Evolutionary conservation across 1,140 invertebrate species (phyloP).

Genomic region (Philaenus spumarius): DNA sequence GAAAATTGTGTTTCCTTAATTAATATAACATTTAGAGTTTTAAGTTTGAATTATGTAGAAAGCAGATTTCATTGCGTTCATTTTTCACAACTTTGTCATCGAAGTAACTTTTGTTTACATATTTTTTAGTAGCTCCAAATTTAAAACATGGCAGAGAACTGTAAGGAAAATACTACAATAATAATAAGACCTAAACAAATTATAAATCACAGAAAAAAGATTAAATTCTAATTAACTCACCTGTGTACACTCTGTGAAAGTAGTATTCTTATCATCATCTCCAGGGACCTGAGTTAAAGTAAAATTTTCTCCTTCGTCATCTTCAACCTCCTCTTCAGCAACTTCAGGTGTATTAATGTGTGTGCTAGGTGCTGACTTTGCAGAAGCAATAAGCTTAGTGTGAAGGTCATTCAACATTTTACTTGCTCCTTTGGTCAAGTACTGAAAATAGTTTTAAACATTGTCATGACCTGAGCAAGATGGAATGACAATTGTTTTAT

Average conservation of each 20-base stretch:
- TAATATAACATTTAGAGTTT: too few species aligned
- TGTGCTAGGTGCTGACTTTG: constrained; percentile 18
- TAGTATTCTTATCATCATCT: constrained; percentile 26
- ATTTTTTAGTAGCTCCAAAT: too few species aligned
- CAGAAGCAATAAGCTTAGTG: constrained; percentile 38
- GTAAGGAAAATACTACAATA: background rate
- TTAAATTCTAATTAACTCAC: constrained; percentile 6
- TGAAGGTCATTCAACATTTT: constrained; percentile 43
- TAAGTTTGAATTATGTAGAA: too few species aligned
- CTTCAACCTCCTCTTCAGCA: constrained; percentile 33
- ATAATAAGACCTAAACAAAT: background rate
- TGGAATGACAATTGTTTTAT: too few species aligned
- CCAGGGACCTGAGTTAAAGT: constrained; percentile 36
- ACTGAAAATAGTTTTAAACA: constrained; percentile 42
- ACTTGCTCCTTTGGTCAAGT: constrained; percentile 59
- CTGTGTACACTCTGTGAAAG: constrained; percentile 24
- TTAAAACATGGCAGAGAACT: too few species aligned
- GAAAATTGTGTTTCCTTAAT: too few species aligned
- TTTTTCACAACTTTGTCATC: too few species aligned
- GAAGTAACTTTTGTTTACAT: too few species aligned
- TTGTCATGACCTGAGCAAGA: too few species aligned
- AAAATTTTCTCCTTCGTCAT: constrained; percentile 32
- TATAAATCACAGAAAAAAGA: background rate
- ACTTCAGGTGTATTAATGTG: constrained; percentile 18
- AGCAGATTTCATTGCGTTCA: too few species aligned